Percentiles rank a stretch among this genome's conserved stretches.
Conservation (phyloP, 2,797 vertebrate genomes). For the Coregonus sp. region DNA sequence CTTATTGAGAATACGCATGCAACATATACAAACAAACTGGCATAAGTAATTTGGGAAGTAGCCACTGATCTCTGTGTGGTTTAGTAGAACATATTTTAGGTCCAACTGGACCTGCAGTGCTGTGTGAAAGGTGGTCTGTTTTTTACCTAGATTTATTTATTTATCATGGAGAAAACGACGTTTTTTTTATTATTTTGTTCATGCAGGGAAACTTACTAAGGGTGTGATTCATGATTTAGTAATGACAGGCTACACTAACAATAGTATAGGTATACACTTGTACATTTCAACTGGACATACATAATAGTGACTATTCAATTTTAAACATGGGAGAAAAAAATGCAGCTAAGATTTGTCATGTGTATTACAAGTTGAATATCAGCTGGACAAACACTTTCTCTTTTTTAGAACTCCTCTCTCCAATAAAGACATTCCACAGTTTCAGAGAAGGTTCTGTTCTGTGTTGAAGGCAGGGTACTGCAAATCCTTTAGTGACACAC, state of each 20-base stretch:
- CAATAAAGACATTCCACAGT: constrained; percentile 11
- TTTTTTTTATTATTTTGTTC: background rate
- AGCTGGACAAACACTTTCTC: background rate
- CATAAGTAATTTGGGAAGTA: background rate
- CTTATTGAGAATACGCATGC: background rate
- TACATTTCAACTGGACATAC: background rate
- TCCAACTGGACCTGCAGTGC: background rate
- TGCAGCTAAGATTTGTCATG: background rate
- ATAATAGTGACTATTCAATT: background rate
- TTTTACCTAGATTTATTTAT: background rate
- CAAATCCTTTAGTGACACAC: constrained; percentile 60
- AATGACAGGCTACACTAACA: background rate
- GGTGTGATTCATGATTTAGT: background rate
- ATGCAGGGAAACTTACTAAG: background rate
- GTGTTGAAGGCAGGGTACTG: constrained; percentile 24
- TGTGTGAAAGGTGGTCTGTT: background rate
- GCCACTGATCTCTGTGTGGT: background rate
- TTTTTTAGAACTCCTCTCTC: background rate
- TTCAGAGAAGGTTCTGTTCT: constrained; percentile 13
- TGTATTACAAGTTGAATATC: background rate
- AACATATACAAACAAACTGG: background rate
- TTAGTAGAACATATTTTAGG: background rate
- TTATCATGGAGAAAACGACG: background rate
- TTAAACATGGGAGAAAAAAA: background rate
- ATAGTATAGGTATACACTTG: background rate